Base-by-base conservation (phyloP, 2,113 vertebrate genomes). In the Myocastor coypus region DNA sequence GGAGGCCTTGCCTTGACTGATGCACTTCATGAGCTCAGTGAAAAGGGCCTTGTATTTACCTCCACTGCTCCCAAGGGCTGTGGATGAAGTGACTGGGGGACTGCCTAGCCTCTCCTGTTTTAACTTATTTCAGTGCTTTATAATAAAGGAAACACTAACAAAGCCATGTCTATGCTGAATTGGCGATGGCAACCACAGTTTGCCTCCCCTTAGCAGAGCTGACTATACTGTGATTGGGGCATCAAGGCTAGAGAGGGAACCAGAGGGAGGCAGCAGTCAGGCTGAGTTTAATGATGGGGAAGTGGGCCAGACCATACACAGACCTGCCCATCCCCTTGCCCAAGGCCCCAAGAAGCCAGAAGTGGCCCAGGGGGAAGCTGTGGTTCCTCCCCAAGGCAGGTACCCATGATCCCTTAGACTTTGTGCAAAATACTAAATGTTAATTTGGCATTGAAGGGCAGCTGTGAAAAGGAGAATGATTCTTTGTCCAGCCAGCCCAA, bases 91-190 rank as follows among this genome's bases (percentile, higher is more conserved):
- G 82, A 95, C 92, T 97, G 96, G 97, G 86, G 94, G 83, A 90
- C 78, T 92, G 68, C 94, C 84, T 92, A 97, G 97, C 96, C 91
- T 96, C 73, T 68, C 88, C 94, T 95, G 97, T 95, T 97, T 97
- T 98, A 97, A 98, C 97, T 98, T 98, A 98, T 98, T 98, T 97
- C 97, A 97, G 97, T 97, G 97, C 97, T 98, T 98, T 98, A 97
- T 98, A 98, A 98, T 98, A 97, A 98, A 98, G 97, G 97, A 97
- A 96, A 97, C 97, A 98, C 97, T 98, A 98, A 98, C 97, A 97
- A 95, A 97, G 97, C 92, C 92, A 90, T 92, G 97, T 96, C 95
- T 97, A 64, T 73, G 96, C 97, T 94, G 96, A 91, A 71, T 96
- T 95, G 91, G 92, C 96, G 90, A 80, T 81, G 92, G 82, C 89